phyloP scores from a whole-genome alignment of 2,888 invertebrate species.

The Tetragnatha montana region DNA sequence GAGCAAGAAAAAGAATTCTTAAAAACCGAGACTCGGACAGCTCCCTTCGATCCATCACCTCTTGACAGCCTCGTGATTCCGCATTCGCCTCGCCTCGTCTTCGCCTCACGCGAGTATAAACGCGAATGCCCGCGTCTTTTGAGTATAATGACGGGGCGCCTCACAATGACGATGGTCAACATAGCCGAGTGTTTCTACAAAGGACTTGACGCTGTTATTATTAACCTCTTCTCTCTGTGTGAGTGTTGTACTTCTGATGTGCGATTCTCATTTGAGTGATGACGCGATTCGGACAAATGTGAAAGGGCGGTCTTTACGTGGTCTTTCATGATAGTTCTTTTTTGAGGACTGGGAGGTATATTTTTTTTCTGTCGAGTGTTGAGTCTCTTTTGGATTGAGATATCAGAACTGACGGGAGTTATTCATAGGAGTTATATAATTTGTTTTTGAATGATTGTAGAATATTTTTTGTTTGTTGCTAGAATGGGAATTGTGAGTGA shows the following conservation, averaged over 20 bases:
- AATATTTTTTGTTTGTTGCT: background rate
- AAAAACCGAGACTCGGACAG: constrained; percentile 7
- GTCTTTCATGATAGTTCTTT: background rate
- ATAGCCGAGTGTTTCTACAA: background rate
- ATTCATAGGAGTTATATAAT: background rate
- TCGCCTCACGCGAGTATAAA: constrained; percentile 30
- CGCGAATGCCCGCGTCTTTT: constrained; percentile 43
- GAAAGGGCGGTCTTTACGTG: background rate
- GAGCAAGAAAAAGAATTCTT: constrained; percentile 3
- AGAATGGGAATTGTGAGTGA: too few species aligned
- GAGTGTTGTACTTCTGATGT: background rate
- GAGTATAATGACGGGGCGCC: background rate
- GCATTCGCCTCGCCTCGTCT: constrained; percentile 64
- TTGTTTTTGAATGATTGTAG: background rate
- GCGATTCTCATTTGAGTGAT: constrained; percentile 1
- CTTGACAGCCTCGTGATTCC: constrained; percentile 40
- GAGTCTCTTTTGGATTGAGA: background rate
- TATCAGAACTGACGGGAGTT: background rate
- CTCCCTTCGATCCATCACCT: constrained; percentile 54
- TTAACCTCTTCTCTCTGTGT: background rate
- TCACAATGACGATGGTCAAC: constrained; percentile 43
- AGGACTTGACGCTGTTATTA: constrained; percentile 32
- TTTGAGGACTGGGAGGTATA: background rate
- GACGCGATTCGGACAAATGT: background rate
- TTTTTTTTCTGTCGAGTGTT: background rate